phyloP scores from a whole-genome alignment of 2,113 vertebrate species.

The Thymallus thymallus region DNA sequence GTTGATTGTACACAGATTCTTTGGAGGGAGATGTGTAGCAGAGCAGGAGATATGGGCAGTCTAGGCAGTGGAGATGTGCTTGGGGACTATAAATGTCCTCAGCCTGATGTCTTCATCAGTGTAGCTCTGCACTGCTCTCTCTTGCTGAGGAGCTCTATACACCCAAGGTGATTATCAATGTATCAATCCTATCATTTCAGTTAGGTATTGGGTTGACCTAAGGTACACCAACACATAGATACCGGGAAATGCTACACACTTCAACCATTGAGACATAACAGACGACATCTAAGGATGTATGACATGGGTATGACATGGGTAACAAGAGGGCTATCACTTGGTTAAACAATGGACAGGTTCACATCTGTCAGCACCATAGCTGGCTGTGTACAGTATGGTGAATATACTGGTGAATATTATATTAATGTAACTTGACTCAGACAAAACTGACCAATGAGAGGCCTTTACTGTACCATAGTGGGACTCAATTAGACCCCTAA shows the following conservation, averaged over 20 bases:
- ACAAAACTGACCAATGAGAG: slow-evolving; percentile 64
- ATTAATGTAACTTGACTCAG: slow-evolving; percentile 39
- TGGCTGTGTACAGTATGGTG: neutral
- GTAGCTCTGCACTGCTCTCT: neutral
- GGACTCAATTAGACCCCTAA: slow-evolving; percentile 72
- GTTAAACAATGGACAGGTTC: no score
- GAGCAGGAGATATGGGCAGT: neutral
- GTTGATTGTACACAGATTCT: slow-evolving; percentile 41
- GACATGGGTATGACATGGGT: no score
- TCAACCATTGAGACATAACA: no score
- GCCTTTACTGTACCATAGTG: slow-evolving; percentile 42
- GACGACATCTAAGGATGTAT: no score
- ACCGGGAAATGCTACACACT: no score
- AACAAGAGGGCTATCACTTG: no score
- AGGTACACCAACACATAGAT: neutral
- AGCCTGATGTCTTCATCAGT: slow-evolving; percentile 28
- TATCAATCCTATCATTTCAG: no score
- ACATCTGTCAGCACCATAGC: no score
- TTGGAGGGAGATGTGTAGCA: slow-evolving; percentile 10
- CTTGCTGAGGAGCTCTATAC: neutral
- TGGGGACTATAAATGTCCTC: slow-evolving; percentile 25
- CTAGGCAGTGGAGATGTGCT: neutral
- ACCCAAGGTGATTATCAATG: neutral
- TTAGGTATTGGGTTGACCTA: neutral
- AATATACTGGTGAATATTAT: neutral